Percentiles rank a stretch among this genome's conserved stretches.
Conservation (phyloP, 2,797 vertebrate species). For the Epinephelus coioides region DNA sequence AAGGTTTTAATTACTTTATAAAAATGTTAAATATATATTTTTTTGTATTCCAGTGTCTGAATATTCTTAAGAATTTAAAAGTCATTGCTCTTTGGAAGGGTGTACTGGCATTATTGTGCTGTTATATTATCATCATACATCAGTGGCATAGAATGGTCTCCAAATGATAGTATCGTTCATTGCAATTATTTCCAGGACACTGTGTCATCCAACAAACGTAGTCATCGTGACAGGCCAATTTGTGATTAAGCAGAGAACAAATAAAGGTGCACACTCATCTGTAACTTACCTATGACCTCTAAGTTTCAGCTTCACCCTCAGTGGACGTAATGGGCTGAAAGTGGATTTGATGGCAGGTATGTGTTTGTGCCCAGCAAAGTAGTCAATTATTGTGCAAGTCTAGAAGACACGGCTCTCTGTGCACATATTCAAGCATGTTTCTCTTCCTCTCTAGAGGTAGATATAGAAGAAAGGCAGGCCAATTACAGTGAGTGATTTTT, state of each 20-base stretch:
- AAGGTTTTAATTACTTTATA: too few species aligned
- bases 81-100: too few species aligned
- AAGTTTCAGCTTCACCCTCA: neutral
- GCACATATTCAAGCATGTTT: conserved; percentile 24
- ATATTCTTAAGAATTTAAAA: too few species aligned
- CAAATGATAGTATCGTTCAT: too few species aligned
- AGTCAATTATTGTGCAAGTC: conserved; percentile 49
- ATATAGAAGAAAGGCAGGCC: conserved; percentile 40
- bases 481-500: conserved; percentile 59
- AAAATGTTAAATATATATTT: too few species aligned
- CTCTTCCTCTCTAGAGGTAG: conserved; percentile 29
- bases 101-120: too few species aligned
- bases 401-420: neutral
- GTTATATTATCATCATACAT: too few species aligned
- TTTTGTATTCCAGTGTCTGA: too few species aligned
- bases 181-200: too few species aligned
- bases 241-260: neutral
- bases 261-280: conserved; percentile 6
- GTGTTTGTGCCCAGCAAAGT: conserved; percentile 25
- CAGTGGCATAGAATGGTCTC: too few species aligned
- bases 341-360: conserved; percentile 50
- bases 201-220: too few species aligned
- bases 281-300: conserved; percentile 27
- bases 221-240: too few species aligned
- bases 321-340: conserved; percentile 13